phyloP scores from a whole-genome alignment of 2,797 vertebrate genomes.

The Carapus acus region DNA sequence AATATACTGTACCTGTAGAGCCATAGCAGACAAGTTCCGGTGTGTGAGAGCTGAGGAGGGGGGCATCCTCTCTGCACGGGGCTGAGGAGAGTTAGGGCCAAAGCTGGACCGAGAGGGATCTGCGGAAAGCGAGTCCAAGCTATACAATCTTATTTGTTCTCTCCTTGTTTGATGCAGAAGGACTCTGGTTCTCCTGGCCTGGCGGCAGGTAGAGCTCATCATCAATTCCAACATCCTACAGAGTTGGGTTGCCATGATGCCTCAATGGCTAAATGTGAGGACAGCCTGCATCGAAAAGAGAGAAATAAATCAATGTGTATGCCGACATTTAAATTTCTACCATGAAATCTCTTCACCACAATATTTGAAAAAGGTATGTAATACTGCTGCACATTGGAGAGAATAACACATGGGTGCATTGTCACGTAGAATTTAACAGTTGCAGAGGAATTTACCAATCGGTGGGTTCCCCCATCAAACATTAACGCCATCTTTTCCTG shows the following conservation, averaged over 20 bases:
- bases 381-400: too few species aligned
- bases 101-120: slow-evolving; percentile 40
- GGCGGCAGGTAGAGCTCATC: slow-evolving; percentile 46
- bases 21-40: slow-evolving; percentile 69
- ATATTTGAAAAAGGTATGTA: too few species aligned
- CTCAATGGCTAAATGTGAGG: slow-evolving; percentile 5
- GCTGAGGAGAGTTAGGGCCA: slow-evolving; percentile 35
- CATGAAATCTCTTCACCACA: too few species aligned
- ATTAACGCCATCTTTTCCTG: too few species aligned
- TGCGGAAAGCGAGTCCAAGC: slow-evolving; percentile 57
- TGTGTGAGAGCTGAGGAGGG: slow-evolving; percentile 53
- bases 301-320: too few species aligned
- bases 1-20: slow-evolving; percentile 49
- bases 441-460: too few species aligned
- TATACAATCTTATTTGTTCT: too few species aligned
- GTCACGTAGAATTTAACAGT: too few species aligned
- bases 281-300: too few species aligned
- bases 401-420: too few species aligned
- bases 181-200: slow-evolving; percentile 26
- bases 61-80: slow-evolving; percentile 46
- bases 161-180: slow-evolving; percentile 45
- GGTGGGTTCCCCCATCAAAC: too few species aligned
- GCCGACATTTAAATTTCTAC: too few species aligned
- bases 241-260: slow-evolving; percentile 56
- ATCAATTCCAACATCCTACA: slow-evolving; percentile 48